Percentiles rank a stretch among this genome's conserved stretches.
phyloP scores from a whole-genome alignment of 2,113 vertebrate genomes.

The Urocynchramus pylzowi region DNA sequence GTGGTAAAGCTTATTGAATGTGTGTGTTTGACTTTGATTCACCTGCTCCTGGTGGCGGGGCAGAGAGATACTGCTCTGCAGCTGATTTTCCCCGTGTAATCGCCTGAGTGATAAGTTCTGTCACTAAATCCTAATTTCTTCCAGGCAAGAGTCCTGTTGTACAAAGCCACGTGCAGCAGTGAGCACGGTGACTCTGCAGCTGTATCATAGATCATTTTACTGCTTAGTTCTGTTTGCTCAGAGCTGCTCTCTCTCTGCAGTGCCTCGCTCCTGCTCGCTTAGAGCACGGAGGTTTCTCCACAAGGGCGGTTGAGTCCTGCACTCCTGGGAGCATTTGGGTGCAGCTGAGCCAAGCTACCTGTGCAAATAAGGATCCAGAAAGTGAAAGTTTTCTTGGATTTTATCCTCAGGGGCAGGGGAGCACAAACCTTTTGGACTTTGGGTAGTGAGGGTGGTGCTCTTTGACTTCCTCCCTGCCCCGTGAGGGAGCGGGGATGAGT shows the following conservation, averaged over 20 bases:
- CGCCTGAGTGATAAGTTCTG: not conserved
- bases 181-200: not conserved
- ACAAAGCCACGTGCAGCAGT: not conserved
- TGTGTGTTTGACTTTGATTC: not conserved
- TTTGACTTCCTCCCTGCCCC: not conserved
- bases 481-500: not conserved
- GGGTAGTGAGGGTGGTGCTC: not conserved
- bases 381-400: not conserved
- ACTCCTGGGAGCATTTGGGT: rapidly evolving
- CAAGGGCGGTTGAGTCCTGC: not conserved
- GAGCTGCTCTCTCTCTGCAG: not conserved
- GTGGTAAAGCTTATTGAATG: not conserved
- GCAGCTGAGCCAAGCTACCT: not conserved
- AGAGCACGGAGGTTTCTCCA: not conserved
- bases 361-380: not conserved
- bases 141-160: not conserved
- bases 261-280: not conserved
- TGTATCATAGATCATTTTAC: not conserved
- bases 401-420: not conserved
- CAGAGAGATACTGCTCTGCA: not conserved
- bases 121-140: not conserved
- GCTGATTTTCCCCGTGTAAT: not conserved
- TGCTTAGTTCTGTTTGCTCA: not conserved
- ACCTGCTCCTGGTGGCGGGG: not conserved
- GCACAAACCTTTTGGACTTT: not conserved